phyloP scores from a whole-genome alignment of 2,888 invertebrate genomes.

The Caenorhabditis sp. region DNA sequence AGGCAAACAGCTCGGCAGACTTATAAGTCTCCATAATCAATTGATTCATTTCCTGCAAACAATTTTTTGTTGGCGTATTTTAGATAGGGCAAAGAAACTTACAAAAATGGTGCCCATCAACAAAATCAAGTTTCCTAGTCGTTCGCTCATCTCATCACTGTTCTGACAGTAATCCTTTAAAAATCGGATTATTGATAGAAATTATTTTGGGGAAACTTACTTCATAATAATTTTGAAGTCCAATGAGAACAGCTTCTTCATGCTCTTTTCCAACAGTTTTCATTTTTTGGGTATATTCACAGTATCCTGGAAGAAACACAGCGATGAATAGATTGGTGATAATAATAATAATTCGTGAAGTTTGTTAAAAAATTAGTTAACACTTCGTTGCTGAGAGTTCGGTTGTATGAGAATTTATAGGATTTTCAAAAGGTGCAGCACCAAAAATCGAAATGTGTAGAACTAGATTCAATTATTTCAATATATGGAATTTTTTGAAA shows the following conservation, averaged over 20 bases:
- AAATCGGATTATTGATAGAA: too few relatives aligned
- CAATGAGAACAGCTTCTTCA: slow-evolving; percentile 33
- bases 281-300: slow-evolving; percentile 43
- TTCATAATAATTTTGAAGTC: slow-evolving; percentile 42
- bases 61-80: too few relatives aligned
- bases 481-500: too few relatives aligned
- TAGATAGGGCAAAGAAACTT: too few relatives aligned
- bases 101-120: slow-evolving; percentile 51
- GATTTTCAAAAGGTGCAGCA: too few relatives aligned
- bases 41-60: slow-evolving; percentile 41
- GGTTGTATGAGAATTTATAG: too few relatives aligned
- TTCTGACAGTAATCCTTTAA: background rate
- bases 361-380: too few relatives aligned
- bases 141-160: slow-evolving; percentile 19
- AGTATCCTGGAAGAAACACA: slow-evolving; percentile 40
- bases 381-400: too few relatives aligned
- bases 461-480: too few relatives aligned
- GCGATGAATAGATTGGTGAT: too few relatives aligned
- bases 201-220: background rate
- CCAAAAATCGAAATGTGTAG: too few relatives aligned
- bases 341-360: too few relatives aligned
- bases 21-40: slow-evolving; percentile 43
- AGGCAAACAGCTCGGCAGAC: slow-evolving; percentile 34
- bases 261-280: slow-evolving; percentile 42
- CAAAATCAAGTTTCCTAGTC: slow-evolving; percentile 43